A percentile compares a stretch with the other conserved stretches of the same genome.
Evolutionary conservation across 1,140 invertebrate species (phyloP).

Genomic region (Metaphire vulgaris): DNA sequence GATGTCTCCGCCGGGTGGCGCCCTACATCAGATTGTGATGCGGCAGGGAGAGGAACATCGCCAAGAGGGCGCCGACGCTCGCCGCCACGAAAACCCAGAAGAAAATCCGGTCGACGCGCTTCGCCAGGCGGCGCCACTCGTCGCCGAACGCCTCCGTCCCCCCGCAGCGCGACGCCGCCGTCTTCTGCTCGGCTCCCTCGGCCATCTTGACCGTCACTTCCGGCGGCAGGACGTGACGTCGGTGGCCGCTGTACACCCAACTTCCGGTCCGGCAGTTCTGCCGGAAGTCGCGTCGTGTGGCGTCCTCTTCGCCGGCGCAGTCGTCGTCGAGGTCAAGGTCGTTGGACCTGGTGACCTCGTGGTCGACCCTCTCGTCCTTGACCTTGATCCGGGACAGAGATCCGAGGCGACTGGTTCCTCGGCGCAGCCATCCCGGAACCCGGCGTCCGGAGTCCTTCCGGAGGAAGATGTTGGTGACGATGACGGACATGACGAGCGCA

Average conservation of each 20-base stretch:
- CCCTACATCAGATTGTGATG: not conserved
- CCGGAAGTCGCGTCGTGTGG: no score
- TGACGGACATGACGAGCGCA: slow-evolving; percentile 33
- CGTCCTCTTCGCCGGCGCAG: not conserved
- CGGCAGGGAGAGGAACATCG: slow-evolving; percentile 11
- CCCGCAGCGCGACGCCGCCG: not conserved
- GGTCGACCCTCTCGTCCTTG: not conserved
- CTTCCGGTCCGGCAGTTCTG: not conserved
- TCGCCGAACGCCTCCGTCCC: not conserved
- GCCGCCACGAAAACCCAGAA: slow-evolving; percentile 29
- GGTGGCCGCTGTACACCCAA: not conserved
- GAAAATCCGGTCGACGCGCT: slow-evolving; percentile 24
- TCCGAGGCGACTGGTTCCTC: not conserved
- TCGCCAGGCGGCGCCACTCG: slow-evolving; percentile 20
- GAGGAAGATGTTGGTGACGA: slow-evolving; percentile 32
- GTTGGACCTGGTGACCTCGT: not conserved
- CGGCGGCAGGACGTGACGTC: not conserved
- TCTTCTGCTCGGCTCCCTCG: not conserved
- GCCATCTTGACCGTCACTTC: not conserved
- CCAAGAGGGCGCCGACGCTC: slow-evolving; percentile 25
- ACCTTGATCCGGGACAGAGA: not conserved
- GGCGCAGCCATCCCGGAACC: not conserved
- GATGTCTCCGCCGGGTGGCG: no score
- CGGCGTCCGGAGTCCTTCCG: slow-evolving; percentile 21
- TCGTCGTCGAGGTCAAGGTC: not conserved